Conservation (phyloP, 1,140 invertebrate species). For the Eurosta solidaginis region DNA sequence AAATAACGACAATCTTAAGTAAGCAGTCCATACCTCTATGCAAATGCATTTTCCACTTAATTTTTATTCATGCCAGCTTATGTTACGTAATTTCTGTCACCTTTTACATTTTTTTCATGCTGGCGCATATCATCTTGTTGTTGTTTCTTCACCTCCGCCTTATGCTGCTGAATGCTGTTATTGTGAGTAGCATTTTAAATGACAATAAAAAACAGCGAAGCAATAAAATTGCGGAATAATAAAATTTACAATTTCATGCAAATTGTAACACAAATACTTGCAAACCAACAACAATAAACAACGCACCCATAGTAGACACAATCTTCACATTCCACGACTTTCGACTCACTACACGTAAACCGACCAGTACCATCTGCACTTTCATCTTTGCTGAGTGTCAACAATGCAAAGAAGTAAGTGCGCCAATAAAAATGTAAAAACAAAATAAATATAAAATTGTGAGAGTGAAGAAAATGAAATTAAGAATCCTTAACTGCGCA, state of each 20-base stretch:
- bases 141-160: background rate
- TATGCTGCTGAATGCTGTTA: background rate
- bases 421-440: background rate
- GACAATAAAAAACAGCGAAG: background rate
- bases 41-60: background rate
- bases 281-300: background rate
- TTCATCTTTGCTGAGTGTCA: background rate
- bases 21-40: too few species aligned
- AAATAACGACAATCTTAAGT: too few species aligned
- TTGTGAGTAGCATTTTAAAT: background rate
- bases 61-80: background rate
- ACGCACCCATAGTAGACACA: background rate
- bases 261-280: background rate
- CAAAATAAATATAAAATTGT: background rate
- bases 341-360: background rate
- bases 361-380: background rate
- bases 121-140: background rate
- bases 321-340: background rate
- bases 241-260: slow-evolving; percentile 5
- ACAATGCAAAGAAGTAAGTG: background rate
- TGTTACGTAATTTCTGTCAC: background rate
- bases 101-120: background rate
- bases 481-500: background rate
- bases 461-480: background rate
- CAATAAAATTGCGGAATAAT: slow-evolving; percentile 21